These are phyloP conservation scores for Lasioglossum villosulum DNA, from an alignment of 2,888 invertebrate genomes.

Conservation along the genomic window DNA sequence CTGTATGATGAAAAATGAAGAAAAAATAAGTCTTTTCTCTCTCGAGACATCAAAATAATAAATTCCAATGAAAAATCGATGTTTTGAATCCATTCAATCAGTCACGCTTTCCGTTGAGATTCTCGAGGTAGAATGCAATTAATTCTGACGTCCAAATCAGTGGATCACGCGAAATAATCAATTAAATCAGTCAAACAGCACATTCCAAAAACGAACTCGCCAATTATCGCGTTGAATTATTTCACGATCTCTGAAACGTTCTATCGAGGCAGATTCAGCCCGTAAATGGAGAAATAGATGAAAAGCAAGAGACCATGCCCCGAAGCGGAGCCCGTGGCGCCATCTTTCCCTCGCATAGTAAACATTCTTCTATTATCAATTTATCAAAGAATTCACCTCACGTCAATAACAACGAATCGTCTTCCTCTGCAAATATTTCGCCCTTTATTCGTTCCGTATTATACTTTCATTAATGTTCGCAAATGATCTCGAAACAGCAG, in stretches of 20 bases:
- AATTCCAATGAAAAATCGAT: neutral
- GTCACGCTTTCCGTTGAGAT: neutral
- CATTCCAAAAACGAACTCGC: neutral
- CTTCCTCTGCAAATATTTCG: neutral
- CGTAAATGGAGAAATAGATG: neutral
- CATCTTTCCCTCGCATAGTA: conserved; percentile 57
- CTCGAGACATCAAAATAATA: neutral
- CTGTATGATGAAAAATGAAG: neutral
- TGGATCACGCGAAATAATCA: neutral
- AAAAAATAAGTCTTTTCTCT: too few species aligned
- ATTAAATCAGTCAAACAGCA: too few species aligned
- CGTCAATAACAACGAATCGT: neutral
- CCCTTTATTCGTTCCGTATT: neutral
- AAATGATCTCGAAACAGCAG: neutral
- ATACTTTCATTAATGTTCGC: neutral
- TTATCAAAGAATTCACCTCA: conserved; percentile 32
- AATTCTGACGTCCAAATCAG: conserved; percentile 4
- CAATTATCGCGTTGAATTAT: neutral
- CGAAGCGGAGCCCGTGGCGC: conserved; percentile 52
- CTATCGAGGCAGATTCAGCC: neutral
- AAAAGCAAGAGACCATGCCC: neutral
- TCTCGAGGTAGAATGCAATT: conserved; percentile 1
- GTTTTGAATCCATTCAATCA: neutral
- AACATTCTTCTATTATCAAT: conserved; percentile 55
- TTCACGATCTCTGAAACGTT: neutral